Conservation (phyloP, 2,888 invertebrate species). For the Tiliacea aurago region DNA sequence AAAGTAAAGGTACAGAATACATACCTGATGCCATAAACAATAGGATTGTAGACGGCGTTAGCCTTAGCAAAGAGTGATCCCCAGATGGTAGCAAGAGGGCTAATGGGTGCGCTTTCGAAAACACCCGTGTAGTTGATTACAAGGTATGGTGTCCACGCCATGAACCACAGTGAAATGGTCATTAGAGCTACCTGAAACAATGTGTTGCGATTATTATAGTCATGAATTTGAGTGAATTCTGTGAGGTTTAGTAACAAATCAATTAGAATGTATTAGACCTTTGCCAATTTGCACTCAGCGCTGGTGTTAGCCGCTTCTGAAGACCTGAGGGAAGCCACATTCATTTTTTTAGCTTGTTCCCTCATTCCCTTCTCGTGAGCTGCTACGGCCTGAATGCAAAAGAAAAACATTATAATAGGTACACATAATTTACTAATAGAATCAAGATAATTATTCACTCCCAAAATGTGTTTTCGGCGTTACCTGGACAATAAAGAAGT, state of each 20-base stretch:
- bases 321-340: slow-evolving; percentile 96
- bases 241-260: no score
- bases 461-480: slow-evolving; percentile 16
- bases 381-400: slow-evolving; percentile 92
- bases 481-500: slow-evolving; percentile 96
- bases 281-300: slow-evolving; percentile 96
- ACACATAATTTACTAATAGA: neutral
- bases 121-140: slow-evolving; percentile 95
- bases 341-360: slow-evolving; percentile 98
- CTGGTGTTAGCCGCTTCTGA: slow-evolving; percentile 94
- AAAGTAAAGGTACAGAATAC: slow-evolving; percentile 18
- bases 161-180: slow-evolving; percentile 97
- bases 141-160: slow-evolving; percentile 98
- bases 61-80: slow-evolving; percentile 98
- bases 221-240: neutral
- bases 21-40: slow-evolving; percentile 97
- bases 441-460: neutral
- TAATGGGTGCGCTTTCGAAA: slow-evolving; percentile 93
- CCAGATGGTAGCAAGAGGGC: slow-evolving; percentile 96
- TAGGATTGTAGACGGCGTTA: slow-evolving; percentile 97
- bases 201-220: neutral
- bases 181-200: slow-evolving; percentile 94
- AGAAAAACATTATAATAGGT: neutral
- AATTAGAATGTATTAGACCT: slow-evolving; percentile 83
- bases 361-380: slow-evolving; percentile 96